Percentiles rank a stretch among this genome's conserved stretches.
Evolutionary conservation across 2,113 vertebrate species (phyloP).

Genomic region (Ictalurus furcatus): DNA sequence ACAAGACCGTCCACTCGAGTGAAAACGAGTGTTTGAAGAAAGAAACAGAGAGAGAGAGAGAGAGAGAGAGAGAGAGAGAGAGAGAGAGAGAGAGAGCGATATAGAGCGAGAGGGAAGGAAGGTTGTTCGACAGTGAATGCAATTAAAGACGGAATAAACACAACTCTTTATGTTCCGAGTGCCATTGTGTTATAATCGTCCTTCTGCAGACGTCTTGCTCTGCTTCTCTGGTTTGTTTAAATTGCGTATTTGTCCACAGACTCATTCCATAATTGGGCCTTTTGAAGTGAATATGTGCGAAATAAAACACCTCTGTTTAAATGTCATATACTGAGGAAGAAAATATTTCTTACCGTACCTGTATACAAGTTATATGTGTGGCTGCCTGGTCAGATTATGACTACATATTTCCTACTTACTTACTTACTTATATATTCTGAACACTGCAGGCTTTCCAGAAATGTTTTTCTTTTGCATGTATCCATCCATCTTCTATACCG

Average conservation of each 20-base stretch:
- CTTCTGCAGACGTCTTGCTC: slow-evolving; percentile 11
- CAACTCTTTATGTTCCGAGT: slow-evolving; percentile 37
- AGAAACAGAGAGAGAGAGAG: slow-evolving; percentile 1
- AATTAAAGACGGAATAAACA: slow-evolving; percentile 52
- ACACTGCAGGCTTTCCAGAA: not conserved
- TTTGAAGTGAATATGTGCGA: slow-evolving; percentile 19
- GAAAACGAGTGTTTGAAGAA: slow-evolving; percentile 58
- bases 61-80: slow-evolving; percentile 3
- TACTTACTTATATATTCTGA: too few species aligned
- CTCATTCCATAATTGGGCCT: slow-evolving; percentile 24
- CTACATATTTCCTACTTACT: not conserved
- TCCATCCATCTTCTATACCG: not conserved
- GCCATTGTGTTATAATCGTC: slow-evolving; percentile 22
- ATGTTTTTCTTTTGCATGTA: not conserved
- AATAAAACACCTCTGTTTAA: not conserved
- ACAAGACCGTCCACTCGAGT: slow-evolving; percentile 56
- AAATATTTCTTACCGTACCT: not conserved
- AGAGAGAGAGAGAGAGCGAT: not conserved
- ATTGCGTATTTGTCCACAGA: slow-evolving; percentile 42
- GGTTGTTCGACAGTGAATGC: not conserved
- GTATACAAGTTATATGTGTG: not conserved
- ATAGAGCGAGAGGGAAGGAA: not conserved
- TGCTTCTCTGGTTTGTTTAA: slow-evolving; percentile 18
- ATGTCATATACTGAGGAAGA: not conserved
- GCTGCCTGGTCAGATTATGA: not conserved